phyloP scores from a whole-genome alignment of 2,113 vertebrate genomes.

The Ondatra zibethicus region DNA sequence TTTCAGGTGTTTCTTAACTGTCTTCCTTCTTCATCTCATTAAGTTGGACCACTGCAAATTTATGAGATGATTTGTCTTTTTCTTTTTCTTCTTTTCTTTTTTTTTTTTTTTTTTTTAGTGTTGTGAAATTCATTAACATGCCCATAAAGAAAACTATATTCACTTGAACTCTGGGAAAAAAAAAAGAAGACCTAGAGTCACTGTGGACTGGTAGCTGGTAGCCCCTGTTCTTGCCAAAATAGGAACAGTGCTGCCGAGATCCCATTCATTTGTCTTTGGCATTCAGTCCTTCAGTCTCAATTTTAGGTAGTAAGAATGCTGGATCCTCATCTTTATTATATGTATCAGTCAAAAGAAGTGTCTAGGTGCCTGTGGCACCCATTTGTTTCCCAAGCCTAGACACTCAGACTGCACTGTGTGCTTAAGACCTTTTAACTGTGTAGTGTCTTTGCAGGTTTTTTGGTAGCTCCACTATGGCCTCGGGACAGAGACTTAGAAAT shows the following conservation, averaged over 20 bases:
- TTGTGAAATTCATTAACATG: conserved; percentile 70
- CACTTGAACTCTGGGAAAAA: conserved; percentile 1
- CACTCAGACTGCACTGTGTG: background rate
- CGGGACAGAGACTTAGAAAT: background rate
- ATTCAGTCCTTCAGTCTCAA: conserved; percentile 15
- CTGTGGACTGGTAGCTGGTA: conserved; percentile 65
- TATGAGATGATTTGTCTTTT: conserved; percentile 71
- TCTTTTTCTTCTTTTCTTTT: too few relatives aligned
- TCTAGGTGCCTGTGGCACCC: background rate
- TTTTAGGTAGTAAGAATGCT: conserved; percentile 50
- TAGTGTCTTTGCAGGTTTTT: conserved; percentile 15
- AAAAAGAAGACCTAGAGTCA: conserved; percentile 40
- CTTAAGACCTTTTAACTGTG: conserved; percentile 24
- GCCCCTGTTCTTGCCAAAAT: conserved; percentile 11
- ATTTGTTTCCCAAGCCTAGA: background rate
- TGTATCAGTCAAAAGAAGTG: conserved; percentile 27
- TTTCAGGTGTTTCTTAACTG: conserved; percentile 52
- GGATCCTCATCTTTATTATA: conserved; percentile 43
- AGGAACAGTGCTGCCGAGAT: background rate
- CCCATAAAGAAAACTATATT: conserved; percentile 52
- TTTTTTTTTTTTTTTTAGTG: conserved; percentile 79
- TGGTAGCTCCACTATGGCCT: conserved; percentile 46
- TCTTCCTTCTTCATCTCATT: conserved; percentile 57
- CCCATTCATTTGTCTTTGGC: conserved; percentile 45
- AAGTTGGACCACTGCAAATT: conserved; percentile 51